A percentile compares a stretch with the other conserved stretches of the same genome.
phyloP scores from a whole-genome alignment of 2,888 invertebrate genomes.

The Nomada goodeniana region DNA sequence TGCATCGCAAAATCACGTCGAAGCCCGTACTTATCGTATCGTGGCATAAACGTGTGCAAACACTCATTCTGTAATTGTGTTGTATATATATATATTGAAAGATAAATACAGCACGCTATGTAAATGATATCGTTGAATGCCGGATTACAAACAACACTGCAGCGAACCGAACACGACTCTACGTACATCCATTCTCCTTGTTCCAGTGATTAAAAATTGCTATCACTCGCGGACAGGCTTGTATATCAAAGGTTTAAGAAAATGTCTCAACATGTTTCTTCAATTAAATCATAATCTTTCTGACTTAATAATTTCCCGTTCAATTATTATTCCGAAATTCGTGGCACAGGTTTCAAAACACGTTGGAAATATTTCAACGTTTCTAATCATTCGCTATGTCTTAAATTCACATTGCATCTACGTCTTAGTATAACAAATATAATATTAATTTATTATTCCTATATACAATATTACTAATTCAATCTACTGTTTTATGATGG shows the following conservation, averaged over 20 bases:
- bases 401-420: no score
- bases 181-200: neutral
- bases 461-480: no score
- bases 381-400: no score
- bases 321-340: neutral
- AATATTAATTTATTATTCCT: no score
- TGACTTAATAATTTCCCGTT: neutral
- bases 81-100: neutral
- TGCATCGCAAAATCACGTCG: neutral
- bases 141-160: neutral
- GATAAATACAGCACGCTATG: slow-evolving; percentile 8
- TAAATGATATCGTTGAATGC: neutral
- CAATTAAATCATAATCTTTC: neutral
- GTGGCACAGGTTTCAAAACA: no score
- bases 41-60: neutral
- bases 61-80: neutral
- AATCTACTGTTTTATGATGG: no score
- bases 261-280: neutral
- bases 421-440: no score
- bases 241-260: neutral
- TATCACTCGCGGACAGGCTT: neutral
- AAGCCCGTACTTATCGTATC: neutral
- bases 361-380: no score
- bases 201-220: neutral
- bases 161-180: neutral